phyloP scores from a whole-genome alignment of 2,797 vertebrate species.

The Oophaga sylvatica region DNA sequence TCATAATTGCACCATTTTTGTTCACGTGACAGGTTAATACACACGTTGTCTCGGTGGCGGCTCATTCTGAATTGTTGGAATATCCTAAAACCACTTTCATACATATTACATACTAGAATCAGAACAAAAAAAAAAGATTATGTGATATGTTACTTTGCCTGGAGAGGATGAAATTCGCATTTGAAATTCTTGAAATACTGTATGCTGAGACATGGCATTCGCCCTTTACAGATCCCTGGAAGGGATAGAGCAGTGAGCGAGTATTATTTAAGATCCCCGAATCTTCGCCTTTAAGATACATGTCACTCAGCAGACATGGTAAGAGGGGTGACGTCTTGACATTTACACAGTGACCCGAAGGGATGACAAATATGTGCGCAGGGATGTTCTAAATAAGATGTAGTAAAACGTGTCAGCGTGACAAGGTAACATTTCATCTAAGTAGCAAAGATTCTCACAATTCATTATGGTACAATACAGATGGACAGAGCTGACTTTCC shows the following conservation, averaged over 20 bases:
- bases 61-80: background rate
- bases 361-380: slow-evolving; percentile 31
- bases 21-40: background rate
- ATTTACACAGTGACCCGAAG: slow-evolving; percentile 14
- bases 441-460: background rate
- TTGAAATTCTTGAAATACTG: background rate
- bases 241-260: background rate
- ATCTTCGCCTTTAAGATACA: background rate
- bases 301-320: slow-evolving; percentile 15
- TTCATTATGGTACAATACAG: background rate
- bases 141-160: background rate
- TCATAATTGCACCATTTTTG: background rate
- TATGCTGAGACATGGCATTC: background rate
- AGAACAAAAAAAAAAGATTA: background rate
- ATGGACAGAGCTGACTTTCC: background rate
- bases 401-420: background rate
- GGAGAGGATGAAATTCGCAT: slow-evolving; percentile 1
- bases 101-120: background rate
- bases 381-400: background rate
- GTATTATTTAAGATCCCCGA: slow-evolving; percentile 4
- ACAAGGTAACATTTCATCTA: background rate
- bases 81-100: background rate
- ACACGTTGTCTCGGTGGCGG: background rate
- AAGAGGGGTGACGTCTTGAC: slow-evolving; percentile 29
- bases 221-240: slow-evolving; percentile 32